Evolutionary conservation across 2,888 invertebrate genomes (phyloP).

Genomic region (Trichopoda pennipes): DNA sequence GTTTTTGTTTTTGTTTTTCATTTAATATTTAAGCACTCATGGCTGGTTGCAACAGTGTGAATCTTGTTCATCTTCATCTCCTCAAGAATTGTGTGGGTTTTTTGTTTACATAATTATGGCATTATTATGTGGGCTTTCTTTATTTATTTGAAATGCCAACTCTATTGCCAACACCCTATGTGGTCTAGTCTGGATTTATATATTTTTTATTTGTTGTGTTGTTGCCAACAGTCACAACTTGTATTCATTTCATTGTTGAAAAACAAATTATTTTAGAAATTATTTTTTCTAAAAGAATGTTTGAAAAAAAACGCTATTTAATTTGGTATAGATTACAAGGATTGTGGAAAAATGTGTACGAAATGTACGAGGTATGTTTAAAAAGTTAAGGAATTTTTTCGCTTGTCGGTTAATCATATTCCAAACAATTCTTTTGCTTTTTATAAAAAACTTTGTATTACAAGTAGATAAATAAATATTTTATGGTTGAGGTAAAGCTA

Average conservation of each 20-base stretch:
- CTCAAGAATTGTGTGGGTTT: conserved; percentile 63
- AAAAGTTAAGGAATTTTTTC: too few relatives aligned
- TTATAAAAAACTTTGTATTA: too few relatives aligned
- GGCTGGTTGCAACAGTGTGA: conserved; percentile 3
- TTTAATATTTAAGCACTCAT: conserved; percentile 3
- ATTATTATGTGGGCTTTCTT: conserved; percentile 66
- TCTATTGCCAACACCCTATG: conserved; percentile 58
- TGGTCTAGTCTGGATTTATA: conserved; percentile 49
- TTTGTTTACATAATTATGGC: conserved; percentile 68
- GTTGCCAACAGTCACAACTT: conserved; percentile 4
- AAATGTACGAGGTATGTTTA: too few relatives aligned
- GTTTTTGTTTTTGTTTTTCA: conserved; percentile 42
- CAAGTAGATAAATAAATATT: too few relatives aligned
- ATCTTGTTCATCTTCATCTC: conserved; percentile 9
- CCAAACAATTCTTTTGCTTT: too few relatives aligned
- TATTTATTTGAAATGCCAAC: conserved; percentile 20
- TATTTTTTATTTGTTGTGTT: too few relatives aligned
- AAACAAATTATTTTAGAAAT: conserved; percentile 21
- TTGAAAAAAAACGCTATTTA: conserved; percentile 50
- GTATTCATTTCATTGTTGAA: conserved; percentile 8
- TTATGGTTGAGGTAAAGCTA: too few relatives aligned
- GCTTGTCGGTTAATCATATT: too few relatives aligned
- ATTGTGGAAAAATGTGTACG: too few relatives aligned
- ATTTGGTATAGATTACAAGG: conserved; percentile 36
- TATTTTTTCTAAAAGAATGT: conserved; percentile 31